A percentile compares a stretch with the other conserved stretches of the same genome.
phyloP scores from a whole-genome alignment of 1,140 invertebrate species.

The Trichogramma pretiosum region DNA sequence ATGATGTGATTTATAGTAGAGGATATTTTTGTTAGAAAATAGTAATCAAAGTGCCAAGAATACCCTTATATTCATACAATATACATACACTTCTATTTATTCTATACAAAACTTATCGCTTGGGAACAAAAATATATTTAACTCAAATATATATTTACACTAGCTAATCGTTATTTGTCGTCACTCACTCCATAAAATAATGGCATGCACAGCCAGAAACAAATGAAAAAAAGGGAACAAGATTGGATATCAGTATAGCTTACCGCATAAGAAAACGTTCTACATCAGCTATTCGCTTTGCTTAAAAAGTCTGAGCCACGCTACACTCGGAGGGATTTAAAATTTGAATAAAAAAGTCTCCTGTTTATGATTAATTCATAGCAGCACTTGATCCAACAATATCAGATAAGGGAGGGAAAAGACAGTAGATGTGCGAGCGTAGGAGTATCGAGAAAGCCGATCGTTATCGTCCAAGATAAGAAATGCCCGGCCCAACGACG shows the following conservation, averaged over 20 bases:
- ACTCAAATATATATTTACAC: too few relatives aligned
- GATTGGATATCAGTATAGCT: too few relatives aligned
- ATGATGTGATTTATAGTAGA: constrained; percentile 9
- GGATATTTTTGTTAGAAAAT: background rate
- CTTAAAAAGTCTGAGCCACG: background rate
- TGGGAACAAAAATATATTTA: constrained; percentile 8
- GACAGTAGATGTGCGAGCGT: background rate
- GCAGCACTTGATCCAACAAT: too few relatives aligned
- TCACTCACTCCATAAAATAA: too few relatives aligned
- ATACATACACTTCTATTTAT: background rate
- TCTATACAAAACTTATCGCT: too few relatives aligned
- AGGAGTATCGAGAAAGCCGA: background rate
- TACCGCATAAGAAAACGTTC: too few relatives aligned
- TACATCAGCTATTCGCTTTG: background rate
- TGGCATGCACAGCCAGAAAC: too few relatives aligned
- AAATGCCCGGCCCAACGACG: constrained; percentile 32
- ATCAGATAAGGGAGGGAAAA: background rate
- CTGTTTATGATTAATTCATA: constrained; percentile 2
- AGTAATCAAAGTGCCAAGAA: constrained; percentile 6
- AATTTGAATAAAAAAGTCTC: too few relatives aligned
- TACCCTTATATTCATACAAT: background rate
- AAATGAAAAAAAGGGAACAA: too few relatives aligned
- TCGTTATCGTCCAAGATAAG: constrained; percentile 10
- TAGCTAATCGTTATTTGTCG: too few relatives aligned
- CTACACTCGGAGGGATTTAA: too few relatives aligned